Conservation (phyloP, 2,888 invertebrate genomes). For the Leptinotarsa peninsularis region DNA sequence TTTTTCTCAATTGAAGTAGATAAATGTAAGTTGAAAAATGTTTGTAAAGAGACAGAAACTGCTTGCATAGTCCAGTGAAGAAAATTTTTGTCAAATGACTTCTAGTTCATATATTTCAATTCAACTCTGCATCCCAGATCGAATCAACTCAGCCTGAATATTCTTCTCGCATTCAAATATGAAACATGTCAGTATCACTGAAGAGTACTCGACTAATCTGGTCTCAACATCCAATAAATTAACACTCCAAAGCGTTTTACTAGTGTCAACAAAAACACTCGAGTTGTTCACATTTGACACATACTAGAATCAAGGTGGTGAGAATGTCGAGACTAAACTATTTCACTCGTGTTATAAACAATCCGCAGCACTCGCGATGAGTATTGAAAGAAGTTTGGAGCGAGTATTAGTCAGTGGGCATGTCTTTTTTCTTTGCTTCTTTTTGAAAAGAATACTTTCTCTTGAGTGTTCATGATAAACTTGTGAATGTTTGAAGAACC, state of each 20-base stretch:
- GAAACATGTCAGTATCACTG: conserved; percentile 21
- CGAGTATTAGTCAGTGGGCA: conserved; percentile 18
- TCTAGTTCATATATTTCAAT: too few relatives aligned
- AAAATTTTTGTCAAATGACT: too few relatives aligned
- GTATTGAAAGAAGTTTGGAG: conserved; percentile 13
- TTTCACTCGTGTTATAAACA: conserved; percentile 21
- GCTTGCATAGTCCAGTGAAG: too few relatives aligned
- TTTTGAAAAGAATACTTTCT: neutral
- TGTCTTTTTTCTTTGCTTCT: neutral
- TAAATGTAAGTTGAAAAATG: too few relatives aligned
- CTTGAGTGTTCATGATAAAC: too few relatives aligned
- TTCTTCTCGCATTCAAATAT: neutral
- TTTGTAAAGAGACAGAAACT: too few relatives aligned
- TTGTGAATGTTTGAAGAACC: too few relatives aligned
- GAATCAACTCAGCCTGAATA: neutral
- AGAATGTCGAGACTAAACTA: conserved; percentile 2
- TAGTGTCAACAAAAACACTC: conserved; percentile 22
- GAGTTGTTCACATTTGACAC: conserved; percentile 23
- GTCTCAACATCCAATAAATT: conserved; percentile 13
- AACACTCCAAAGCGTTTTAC: conserved; percentile 10
- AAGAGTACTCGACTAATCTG: conserved; percentile 13
- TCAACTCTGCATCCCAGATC: too few relatives aligned
- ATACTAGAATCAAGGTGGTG: conserved; percentile 13
- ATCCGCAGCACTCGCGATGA: neutral
- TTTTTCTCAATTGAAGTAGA: too few relatives aligned